Evolutionary conservation across 2,113 vertebrate genomes (phyloP).

Genomic region (Lates calcarifer): DNA sequence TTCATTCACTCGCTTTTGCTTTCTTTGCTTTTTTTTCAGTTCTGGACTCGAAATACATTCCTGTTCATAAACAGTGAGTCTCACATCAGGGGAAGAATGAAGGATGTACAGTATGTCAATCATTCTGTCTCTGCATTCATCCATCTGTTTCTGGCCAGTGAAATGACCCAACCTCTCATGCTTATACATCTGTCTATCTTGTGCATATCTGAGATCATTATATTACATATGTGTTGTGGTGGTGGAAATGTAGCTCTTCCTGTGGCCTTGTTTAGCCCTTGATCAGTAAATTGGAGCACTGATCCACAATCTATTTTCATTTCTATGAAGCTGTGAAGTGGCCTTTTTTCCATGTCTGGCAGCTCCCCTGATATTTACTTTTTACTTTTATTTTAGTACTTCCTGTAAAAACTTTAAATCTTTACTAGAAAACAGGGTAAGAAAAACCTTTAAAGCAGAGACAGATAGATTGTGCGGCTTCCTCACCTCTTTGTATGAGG

Average conservation of each 20-base stretch:
- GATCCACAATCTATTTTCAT: neutral
- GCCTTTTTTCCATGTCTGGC: neutral
- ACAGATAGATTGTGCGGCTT: neutral
- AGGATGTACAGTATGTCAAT: neutral
- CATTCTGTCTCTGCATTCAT: neutral
- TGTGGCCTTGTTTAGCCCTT: neutral
- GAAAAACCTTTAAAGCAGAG: neutral
- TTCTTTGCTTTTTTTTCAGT: slow-evolving; percentile 5
- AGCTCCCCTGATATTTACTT: neutral
- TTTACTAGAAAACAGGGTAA: neutral
- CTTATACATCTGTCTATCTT: neutral
- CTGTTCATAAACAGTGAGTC: neutral
- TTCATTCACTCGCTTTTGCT: slow-evolving; percentile 48
- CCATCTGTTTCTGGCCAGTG: neutral
- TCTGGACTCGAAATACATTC: slow-evolving; percentile 1
- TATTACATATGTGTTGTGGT: neutral
- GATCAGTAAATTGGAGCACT: neutral
- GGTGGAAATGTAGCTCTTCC: neutral
- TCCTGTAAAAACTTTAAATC: neutral
- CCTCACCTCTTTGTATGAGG: slow-evolving; percentile 95
- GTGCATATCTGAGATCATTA: neutral
- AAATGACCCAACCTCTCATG: neutral
- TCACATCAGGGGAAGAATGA: neutral
- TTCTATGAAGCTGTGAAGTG: neutral
- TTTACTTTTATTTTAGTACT: no score